Percentiles rank a stretch among this genome's conserved stretches.
These are phyloP conservation scores for Scarus forsteni DNA, from an alignment of 2,797 vertebrate genomes.

Conservation along the genomic window DNA sequence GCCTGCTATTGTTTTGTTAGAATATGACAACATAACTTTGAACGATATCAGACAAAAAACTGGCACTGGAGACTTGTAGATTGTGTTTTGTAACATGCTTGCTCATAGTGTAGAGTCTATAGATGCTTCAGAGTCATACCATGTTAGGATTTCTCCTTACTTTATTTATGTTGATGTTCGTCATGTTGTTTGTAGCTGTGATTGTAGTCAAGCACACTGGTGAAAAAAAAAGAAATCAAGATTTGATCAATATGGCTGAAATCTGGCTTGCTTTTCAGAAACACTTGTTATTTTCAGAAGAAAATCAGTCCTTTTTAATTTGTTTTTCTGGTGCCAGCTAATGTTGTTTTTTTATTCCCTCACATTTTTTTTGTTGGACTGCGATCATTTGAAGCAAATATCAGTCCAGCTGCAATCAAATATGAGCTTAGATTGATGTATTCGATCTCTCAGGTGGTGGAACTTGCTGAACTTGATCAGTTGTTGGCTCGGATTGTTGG, in stretches of 20 bases:
- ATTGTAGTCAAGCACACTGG: background rate
- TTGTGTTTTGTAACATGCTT: no score
- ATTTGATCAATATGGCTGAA: constrained; percentile 1
- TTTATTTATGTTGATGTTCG: background rate
- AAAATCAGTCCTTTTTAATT: constrained; percentile 13
- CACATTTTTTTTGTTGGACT: constrained; percentile 24
- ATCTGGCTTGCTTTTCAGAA: background rate
- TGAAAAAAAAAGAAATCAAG: background rate
- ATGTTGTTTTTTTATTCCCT: constrained; percentile 6
- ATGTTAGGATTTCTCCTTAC: no score
- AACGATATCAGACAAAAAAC: no score
- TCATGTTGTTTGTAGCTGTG: background rate
- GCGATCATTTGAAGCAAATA: constrained; percentile 4
- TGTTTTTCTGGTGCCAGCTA: constrained; percentile 1
- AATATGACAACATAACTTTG: no score
- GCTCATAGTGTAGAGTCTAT: no score
- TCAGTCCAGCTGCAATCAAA: constrained; percentile 16
- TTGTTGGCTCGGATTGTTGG: background rate
- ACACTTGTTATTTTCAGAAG: constrained; percentile 34
- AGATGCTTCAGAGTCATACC: no score
- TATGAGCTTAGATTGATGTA: background rate
- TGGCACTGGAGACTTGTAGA: no score
- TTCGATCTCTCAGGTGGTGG: background rate
- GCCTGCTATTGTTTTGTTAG: no score
- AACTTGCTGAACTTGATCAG: background rate